Conservation (phyloP, 2,888 invertebrate genomes). For the Drosophila cognata region DNA sequence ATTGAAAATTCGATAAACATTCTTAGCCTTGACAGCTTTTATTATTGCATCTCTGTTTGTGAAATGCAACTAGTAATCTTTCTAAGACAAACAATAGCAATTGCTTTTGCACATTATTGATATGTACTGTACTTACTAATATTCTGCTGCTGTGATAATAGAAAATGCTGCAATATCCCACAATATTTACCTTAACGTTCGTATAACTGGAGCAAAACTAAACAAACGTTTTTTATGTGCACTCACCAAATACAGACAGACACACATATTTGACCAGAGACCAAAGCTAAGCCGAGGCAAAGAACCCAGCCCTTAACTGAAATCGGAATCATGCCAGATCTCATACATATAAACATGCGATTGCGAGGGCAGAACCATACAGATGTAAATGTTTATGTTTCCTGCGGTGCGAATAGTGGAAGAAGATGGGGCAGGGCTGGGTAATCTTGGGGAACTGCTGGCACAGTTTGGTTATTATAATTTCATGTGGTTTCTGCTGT, state of each 20-base stretch:
- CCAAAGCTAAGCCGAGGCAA: slow-evolving; percentile 7
- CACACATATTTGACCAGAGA: slow-evolving; percentile 15
- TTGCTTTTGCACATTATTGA: not conserved
- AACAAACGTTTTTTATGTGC: slow-evolving; percentile 31
- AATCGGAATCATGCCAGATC: slow-evolving; percentile 20
- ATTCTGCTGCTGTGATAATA: slow-evolving; percentile 10
- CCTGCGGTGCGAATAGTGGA: slow-evolving; percentile 48
- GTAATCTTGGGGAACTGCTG: slow-evolving; percentile 52
- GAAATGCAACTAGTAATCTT: not conserved
- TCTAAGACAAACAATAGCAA: not conserved
- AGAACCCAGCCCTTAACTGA: slow-evolving; percentile 7
- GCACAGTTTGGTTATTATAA: slow-evolving; percentile 71
- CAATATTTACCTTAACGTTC: slow-evolving; percentile 36
- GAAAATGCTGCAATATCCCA: slow-evolving; percentile 8
- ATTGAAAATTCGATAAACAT: not conserved
- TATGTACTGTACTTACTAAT: not conserved
- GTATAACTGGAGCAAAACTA: slow-evolving; percentile 24
- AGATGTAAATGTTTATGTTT: slow-evolving; percentile 76
- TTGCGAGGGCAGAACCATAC: slow-evolving; percentile 47
- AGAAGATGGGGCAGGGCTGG: not conserved
- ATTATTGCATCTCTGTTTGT: no score
- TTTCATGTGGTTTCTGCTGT: slow-evolving; percentile 52
- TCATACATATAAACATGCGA: slow-evolving; percentile 60
- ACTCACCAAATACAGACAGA: slow-evolving; percentile 22
- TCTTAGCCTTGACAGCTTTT: not conserved